Percentiles rank a stretch among this genome's conserved stretches.
phyloP scores from a whole-genome alignment of 2,797 vertebrate species.

The Triplophysa yarkandensis region DNA sequence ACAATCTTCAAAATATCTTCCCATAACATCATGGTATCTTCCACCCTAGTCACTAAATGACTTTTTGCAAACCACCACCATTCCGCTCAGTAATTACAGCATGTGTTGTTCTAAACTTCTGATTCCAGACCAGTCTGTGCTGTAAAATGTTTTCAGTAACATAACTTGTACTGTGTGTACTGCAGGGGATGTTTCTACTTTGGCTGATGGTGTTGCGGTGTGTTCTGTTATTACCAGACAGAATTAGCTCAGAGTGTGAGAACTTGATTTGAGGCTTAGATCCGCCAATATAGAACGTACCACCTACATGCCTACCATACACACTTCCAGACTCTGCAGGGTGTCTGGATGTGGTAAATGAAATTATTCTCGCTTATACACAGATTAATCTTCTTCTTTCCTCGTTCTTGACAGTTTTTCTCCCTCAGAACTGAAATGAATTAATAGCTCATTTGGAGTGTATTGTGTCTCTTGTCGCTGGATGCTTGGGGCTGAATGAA shows the following conservation, averaged over 20 bases:
- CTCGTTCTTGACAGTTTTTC: constrained; percentile 27
- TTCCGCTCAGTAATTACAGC: background rate
- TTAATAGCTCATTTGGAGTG: constrained; percentile 35
- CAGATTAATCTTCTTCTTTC: constrained; percentile 15
- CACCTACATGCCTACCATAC: constrained; percentile 23
- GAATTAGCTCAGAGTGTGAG: constrained; percentile 39
- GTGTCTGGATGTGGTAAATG: constrained; percentile 33
- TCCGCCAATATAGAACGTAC: constrained; percentile 25
- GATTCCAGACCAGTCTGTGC: background rate
- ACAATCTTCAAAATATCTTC: background rate
- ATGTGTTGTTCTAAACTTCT: background rate
- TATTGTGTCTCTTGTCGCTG: constrained; percentile 40
- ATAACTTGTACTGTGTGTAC: background rate
- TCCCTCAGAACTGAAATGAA: constrained; percentile 31
- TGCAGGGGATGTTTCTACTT: background rate
- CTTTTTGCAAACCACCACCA: background rate
- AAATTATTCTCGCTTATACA: constrained; percentile 28
- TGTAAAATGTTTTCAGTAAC: background rate
- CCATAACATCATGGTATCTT: background rate
- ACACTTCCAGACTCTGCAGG: constrained; percentile 27
- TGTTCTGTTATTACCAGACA: constrained; percentile 30
- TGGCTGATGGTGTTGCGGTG: background rate
- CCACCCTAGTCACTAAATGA: background rate
- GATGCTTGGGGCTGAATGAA: constrained; percentile 24
- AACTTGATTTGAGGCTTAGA: constrained; percentile 23